Conservation (phyloP, 2,797 vertebrate species). For the Sebastes jordani region DNA sequence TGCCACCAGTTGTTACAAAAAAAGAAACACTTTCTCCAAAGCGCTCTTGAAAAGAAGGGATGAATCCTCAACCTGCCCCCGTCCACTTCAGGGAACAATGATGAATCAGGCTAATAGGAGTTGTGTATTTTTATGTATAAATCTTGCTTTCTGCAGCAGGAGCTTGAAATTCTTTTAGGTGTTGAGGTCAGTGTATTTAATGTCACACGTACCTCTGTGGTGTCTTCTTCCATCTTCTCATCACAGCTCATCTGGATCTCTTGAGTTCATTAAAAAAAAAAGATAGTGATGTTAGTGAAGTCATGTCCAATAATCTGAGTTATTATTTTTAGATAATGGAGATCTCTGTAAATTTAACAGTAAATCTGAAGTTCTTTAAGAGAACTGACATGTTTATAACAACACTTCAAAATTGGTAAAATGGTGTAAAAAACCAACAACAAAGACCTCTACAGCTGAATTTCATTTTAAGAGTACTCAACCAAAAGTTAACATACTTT, state of each 20-base stretch:
- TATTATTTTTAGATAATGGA: neutral
- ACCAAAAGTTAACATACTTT: neutral
- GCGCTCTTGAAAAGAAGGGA: neutral
- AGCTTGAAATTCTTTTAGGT: neutral
- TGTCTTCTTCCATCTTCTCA: conserved; percentile 40
- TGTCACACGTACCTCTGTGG: conserved; percentile 54
- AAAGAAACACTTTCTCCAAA: neutral
- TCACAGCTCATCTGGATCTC: conserved; percentile 56
- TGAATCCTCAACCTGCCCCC: neutral
- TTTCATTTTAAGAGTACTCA: neutral
- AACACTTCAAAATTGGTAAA: neutral
- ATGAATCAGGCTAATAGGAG: neutral
- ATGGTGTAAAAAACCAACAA: neutral
- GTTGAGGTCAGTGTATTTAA: neutral
- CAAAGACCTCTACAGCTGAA: neutral
- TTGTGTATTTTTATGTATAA: neutral
- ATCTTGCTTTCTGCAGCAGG: neutral
- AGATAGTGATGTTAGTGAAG: neutral
- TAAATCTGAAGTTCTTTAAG: neutral
- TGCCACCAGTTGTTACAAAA: neutral
- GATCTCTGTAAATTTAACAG: neutral
- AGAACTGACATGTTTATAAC: neutral
- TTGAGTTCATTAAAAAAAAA: conserved; percentile 16
- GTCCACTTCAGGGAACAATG: neutral
- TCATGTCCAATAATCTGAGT: neutral